Evolutionary conservation across 2,888 invertebrate species (phyloP).

Genomic region (Pachliopta kotzebuea): DNA sequence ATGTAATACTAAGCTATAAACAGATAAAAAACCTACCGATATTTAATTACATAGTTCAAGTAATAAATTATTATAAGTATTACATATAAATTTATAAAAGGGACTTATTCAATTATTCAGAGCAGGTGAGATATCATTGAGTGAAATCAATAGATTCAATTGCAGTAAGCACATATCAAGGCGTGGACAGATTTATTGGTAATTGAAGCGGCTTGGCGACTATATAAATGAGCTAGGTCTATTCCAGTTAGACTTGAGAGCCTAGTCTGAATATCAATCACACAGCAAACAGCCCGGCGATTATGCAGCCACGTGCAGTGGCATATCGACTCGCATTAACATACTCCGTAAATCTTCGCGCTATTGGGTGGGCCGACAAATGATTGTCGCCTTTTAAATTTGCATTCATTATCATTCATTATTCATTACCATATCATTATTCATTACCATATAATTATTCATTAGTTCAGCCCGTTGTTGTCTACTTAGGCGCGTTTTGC

Average conservation of each 20-base stretch:
- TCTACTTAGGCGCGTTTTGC: constrained; percentile 60
- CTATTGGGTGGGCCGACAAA: constrained; percentile 70
- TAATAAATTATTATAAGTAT: not conserved
- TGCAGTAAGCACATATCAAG: constrained; percentile 10
- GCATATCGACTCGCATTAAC: constrained; percentile 64
- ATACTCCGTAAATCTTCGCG: constrained; percentile 59
- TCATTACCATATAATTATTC: constrained; percentile 43
- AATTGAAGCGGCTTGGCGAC: constrained; percentile 25
- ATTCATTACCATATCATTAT: constrained; percentile 43
- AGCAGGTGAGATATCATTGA: constrained; percentile 11
- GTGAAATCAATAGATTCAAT: constrained; percentile 21
- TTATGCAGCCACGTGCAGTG: constrained; percentile 67
- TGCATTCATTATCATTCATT: constrained; percentile 69
- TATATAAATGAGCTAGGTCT: constrained; percentile 31
- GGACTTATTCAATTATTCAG: constrained; percentile 6
- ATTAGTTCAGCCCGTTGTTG: constrained; percentile 46
- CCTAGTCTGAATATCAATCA: constrained; percentile 60
- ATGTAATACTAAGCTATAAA: too few species aligned
- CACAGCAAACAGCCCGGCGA: constrained; percentile 50
- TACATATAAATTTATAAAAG: not conserved
- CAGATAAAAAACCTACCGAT: too few species aligned
- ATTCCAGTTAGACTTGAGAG: constrained; percentile 40
- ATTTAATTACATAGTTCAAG: too few species aligned
- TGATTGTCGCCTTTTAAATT: constrained; percentile 78
- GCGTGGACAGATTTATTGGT: constrained; percentile 24